A percentile compares a stretch with the other conserved stretches of the same genome.
These are phyloP conservation scores for Drosophila algonquin DNA, from an alignment of 2,888 invertebrate species.

Conservation along the genomic window DNA sequence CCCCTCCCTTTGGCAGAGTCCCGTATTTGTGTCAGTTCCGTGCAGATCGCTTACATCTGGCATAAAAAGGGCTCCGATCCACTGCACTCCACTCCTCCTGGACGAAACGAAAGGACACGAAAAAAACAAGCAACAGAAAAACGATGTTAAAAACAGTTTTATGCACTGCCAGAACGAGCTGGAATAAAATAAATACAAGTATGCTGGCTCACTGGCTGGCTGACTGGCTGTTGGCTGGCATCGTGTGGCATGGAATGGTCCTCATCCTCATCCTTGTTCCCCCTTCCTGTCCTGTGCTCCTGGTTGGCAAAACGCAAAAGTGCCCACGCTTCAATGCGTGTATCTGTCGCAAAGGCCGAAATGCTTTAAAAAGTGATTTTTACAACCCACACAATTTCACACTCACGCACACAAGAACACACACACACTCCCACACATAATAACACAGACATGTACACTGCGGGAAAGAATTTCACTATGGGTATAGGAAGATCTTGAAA, in stretches of 20 bases:
- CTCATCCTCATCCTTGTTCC: not conserved
- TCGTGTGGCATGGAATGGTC: constrained; percentile 19
- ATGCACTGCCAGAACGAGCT: constrained; percentile 68
- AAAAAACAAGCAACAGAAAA: constrained; percentile 46
- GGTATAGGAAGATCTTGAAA: not conserved
- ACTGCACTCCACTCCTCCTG: constrained; percentile 17
- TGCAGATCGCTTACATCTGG: constrained; percentile 76
- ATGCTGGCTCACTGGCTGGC: constrained; percentile 42
- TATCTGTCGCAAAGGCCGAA: constrained; percentile 53
- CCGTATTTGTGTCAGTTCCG: constrained; percentile 61
- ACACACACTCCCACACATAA: constrained; percentile 27
- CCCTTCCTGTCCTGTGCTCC: constrained; percentile 1
- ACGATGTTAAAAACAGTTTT: constrained; percentile 75
- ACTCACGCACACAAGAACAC: constrained; percentile 13
- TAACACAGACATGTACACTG: constrained; percentile 24
- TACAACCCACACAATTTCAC: constrained; percentile 49
- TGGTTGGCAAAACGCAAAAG: constrained; percentile 66
- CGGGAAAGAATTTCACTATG: not conserved
- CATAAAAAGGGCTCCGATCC: constrained; percentile 67
- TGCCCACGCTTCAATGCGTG: constrained; percentile 73
- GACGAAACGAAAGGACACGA: constrained; percentile 11
- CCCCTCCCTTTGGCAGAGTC: constrained; percentile 20
- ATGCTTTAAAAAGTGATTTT: constrained; percentile 73
- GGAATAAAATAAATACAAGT: constrained; percentile 79
- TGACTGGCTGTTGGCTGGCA: constrained; percentile 18